Evolutionary conservation across 2,113 vertebrate species (phyloP), one percentile per base, ranked within the genome.

Genomic region (Pipra filicauda): DNA sequence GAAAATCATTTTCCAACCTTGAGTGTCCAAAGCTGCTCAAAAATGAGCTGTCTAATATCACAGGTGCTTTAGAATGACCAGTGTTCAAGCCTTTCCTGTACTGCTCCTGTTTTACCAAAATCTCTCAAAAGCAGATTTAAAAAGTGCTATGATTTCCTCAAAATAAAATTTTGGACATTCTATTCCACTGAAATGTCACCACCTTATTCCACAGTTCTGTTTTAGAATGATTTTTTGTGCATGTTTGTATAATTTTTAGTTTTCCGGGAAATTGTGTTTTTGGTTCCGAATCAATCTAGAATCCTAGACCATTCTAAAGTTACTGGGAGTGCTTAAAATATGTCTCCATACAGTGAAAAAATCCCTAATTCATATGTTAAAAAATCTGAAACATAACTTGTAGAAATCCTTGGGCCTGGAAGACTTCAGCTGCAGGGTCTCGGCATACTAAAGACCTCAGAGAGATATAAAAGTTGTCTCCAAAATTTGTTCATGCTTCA

Each of bases 401-500:
- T 30, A 46, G 61, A 88, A 93, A 74, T 43, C 51, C 28, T 39
- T 74, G 65, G 39, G 44, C 70, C 83, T 91, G 88, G 59, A 97
- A 86, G 18, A 80, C 39, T 89, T 94, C 57, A 78, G 0, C 51
- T 71, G n/a, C 70, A 51, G 49, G 5, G 20, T 85, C 69, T 86
- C 69, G 69, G 41, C 23, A 71, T 37, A 51, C 39, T 27, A 67
- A 88, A 94, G 69, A 58, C 83, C 91, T 89, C 57, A 76, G 74
- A 94, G 92, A 95, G 46, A 52, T 43, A 54, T 77, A 93, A 96
- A 92, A 90, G 30, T 75, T 62, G 70, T 28, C 58, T 52, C 65
- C 52, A 79, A 82, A 85, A 66, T 87, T 87, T 79, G 59, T 75
- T 88, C 59, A 14, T 59, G 78, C 61, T 92, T 78, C 83, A 81